Evolutionary conservation across 2,888 invertebrate genomes (phyloP).

Genomic region (Pristionchus exspectatus): DNA sequence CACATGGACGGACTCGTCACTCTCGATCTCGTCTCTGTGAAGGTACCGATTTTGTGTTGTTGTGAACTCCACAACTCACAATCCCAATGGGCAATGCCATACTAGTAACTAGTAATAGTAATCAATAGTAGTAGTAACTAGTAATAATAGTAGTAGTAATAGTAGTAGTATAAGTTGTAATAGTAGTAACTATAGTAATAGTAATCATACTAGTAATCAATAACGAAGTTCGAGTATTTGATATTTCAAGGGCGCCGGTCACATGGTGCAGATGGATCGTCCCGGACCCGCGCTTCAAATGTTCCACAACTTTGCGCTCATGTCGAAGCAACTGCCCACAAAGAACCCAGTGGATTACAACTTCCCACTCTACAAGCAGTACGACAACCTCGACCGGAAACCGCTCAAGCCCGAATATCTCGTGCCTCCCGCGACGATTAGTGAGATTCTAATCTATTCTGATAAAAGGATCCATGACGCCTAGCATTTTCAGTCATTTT

Average conservation of each 20-base stretch:
- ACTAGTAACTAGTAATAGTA: too few relatives aligned
- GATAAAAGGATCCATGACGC: too few relatives aligned
- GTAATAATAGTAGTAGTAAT: too few relatives aligned
- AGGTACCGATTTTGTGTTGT: too few relatives aligned
- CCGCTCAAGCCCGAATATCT: slow-evolving; percentile 18
- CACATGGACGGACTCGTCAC: slow-evolving; percentile 52
- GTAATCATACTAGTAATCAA: too few relatives aligned
- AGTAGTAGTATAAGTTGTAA: too few relatives aligned
- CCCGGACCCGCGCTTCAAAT: slow-evolving; percentile 87
- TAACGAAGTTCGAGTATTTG: too few relatives aligned
- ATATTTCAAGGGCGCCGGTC: slow-evolving; percentile 84
- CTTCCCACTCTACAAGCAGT: background rate
- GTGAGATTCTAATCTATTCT: background rate
- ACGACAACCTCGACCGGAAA: background rate
- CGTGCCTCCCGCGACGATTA: background rate
- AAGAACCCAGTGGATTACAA: background rate
- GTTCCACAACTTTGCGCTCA: slow-evolving; percentile 80
- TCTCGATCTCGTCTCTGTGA: slow-evolving; percentile 69
- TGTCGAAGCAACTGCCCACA: background rate
- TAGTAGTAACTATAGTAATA: too few relatives aligned
- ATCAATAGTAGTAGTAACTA: too few relatives aligned
- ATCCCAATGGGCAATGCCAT: too few relatives aligned
- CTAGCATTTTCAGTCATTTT: background rate
- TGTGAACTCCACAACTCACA: too few relatives aligned
- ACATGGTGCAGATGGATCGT: slow-evolving; percentile 89